A percentile compares a stretch with the other conserved stretches of the same genome.
Conservation (phyloP, 2,888 invertebrate species). For the Catocala nupta region DNA sequence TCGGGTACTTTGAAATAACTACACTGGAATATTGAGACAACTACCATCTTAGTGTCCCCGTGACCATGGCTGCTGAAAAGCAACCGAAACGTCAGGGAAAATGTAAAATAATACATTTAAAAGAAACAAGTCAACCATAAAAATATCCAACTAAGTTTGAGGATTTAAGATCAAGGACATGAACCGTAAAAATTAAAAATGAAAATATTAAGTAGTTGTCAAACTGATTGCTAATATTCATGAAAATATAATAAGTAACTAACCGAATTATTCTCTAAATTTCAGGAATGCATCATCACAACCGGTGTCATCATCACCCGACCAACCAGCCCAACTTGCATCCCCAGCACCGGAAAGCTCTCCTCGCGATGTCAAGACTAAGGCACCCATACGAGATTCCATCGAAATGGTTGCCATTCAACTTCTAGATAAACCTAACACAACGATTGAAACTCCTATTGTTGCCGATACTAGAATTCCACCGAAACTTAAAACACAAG, state of each 20-base stretch:
- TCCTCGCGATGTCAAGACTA: constrained; percentile 75
- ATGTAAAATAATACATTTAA: no score
- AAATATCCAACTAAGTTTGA: no score
- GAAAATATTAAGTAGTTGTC: no score
- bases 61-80: no score
- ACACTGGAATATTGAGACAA: no score
- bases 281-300: constrained; percentile 26
- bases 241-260: neutral
- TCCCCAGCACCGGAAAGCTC: constrained; percentile 53
- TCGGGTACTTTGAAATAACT: no score
- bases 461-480: constrained; percentile 88
- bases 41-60: no score
- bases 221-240: no score
- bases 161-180: no score
- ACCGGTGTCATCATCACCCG: constrained; percentile 8
- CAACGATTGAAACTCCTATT: constrained; percentile 72
- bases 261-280: constrained; percentile 13
- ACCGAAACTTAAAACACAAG: constrained; percentile 87
- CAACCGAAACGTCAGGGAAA: no score
- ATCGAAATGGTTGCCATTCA: constrained; percentile 88
- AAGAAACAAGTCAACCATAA: no score
- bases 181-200: no score
- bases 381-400: constrained; percentile 85
- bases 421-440: constrained; percentile 81
- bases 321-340: constrained; percentile 23